phyloP scores from a whole-genome alignment of 2,113 vertebrate species.

The Microtus oregoni region DNA sequence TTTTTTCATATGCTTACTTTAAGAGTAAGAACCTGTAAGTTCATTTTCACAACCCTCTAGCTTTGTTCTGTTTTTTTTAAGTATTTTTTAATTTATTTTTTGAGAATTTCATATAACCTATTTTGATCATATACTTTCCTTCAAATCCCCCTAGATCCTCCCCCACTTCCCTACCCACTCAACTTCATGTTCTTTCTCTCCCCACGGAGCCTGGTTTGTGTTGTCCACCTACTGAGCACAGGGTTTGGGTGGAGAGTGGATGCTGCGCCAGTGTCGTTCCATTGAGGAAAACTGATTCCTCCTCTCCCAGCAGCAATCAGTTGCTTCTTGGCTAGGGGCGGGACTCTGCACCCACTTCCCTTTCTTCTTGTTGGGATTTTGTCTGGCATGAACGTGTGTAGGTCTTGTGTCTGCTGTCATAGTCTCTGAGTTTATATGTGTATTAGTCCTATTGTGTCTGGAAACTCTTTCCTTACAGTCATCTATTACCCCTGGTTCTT shows the following conservation, averaged over 20 bases:
- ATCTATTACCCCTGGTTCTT: neutral
- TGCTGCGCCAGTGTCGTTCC: neutral
- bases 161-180: neutral
- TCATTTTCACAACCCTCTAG: slow-evolving; percentile 8
- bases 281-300: neutral
- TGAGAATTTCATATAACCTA: neutral
- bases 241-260: neutral
- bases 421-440: neutral
- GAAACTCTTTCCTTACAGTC: neutral
- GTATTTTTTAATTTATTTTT: neutral
- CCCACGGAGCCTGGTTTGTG: neutral
- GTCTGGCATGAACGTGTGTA: neutral
- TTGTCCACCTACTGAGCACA: neutral
- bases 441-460: neutral
- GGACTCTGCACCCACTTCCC: neutral
- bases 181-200: neutral
- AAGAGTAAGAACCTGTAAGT: slow-evolving; percentile 15
- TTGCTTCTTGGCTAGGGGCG: neutral
- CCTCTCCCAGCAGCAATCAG: neutral
- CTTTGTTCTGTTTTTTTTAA: neutral
- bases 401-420: neutral
- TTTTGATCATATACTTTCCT: neutral
- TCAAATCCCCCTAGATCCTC: neutral
- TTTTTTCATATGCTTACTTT: neutral
- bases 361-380: neutral